These are phyloP conservation scores for Urocynchramus pylzowi DNA, from an alignment of 2,113 vertebrate genomes.

Conservation along the genomic window DNA sequence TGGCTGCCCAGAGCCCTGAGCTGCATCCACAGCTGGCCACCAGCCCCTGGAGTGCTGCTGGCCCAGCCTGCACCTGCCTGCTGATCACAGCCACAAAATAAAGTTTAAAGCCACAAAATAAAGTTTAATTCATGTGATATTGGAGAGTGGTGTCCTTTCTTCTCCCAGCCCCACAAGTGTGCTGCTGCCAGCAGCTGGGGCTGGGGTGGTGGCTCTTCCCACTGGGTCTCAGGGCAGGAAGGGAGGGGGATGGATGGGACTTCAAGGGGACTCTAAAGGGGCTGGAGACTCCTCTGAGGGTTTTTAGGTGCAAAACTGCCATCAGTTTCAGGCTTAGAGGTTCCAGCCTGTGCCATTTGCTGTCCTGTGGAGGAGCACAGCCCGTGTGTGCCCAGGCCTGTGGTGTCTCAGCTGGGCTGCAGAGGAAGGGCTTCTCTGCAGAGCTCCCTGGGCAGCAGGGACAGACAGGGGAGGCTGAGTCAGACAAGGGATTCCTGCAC, in stretches of 20 bases:
- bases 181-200: not conserved
- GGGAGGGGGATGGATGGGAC: not conserved
- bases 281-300: not conserved
- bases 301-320: not conserved
- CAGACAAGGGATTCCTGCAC: not conserved
- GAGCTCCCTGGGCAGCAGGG: not conserved
- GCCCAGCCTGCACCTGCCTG: not conserved
- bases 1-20: accelerated
- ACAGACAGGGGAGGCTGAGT: not conserved
- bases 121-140: not conserved
- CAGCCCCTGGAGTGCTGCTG: not conserved
- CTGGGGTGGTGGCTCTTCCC: not conserved
- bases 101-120: not conserved
- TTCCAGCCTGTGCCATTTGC: not conserved
- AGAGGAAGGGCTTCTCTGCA: not conserved
- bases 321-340: not conserved
- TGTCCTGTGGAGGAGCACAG: not conserved
- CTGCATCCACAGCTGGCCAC: not conserved
- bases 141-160: not conserved
- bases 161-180: not conserved
- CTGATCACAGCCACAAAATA: not conserved
- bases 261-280: not conserved
- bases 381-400: not conserved
- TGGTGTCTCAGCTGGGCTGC: not conserved
- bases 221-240: not conserved